phyloP scores from a whole-genome alignment of 30 jellyfish, hydroid and myxozoan genomes.

The Hydractinia echinata region DNA sequence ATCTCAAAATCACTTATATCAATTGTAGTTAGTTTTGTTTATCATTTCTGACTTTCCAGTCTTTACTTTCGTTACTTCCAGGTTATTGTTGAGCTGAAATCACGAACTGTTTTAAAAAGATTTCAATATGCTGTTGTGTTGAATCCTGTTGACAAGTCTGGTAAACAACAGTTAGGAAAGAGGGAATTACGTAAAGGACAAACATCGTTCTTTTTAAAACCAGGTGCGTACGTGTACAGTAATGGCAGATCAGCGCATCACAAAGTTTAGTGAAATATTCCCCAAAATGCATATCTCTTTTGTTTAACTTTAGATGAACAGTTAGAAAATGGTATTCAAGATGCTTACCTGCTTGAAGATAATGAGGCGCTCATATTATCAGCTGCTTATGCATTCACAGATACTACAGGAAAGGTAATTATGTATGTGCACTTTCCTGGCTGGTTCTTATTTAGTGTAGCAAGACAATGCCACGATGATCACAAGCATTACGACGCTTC shows the following conservation, averaged over 20 bases:
- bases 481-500: too few relatives aligned
- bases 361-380: conserved; percentile 81
- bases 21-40: too few relatives aligned
- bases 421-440: not conserved
- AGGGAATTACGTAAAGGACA: conserved; percentile 66
- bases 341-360: conserved; percentile 62
- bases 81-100: conserved; percentile 38
- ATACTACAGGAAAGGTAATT: conserved; percentile 27
- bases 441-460: not conserved
- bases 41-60: not conserved
- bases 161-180: conserved; percentile 88
- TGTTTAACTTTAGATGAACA: conserved; percentile 50
- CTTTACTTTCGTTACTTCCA: not conserved
- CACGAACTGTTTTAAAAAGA: conserved; percentile 62
- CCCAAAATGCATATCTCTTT: not conserved
- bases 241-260: not conserved
- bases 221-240: conserved; percentile 42
- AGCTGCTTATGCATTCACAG: conserved; percentile 61
- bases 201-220: conserved; percentile 72
- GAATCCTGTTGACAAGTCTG: conserved; percentile 74
- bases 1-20: too few relatives aligned
- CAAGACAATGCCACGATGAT: not conserved
- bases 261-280: not conserved
- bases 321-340: conserved; percentile 64
- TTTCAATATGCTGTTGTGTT: conserved; percentile 80